Evolutionary conservation across 2,113 vertebrate species (phyloP), one percentile per base, ranked within the genome.

Genomic region (Falcunculus frontatus): DNA sequence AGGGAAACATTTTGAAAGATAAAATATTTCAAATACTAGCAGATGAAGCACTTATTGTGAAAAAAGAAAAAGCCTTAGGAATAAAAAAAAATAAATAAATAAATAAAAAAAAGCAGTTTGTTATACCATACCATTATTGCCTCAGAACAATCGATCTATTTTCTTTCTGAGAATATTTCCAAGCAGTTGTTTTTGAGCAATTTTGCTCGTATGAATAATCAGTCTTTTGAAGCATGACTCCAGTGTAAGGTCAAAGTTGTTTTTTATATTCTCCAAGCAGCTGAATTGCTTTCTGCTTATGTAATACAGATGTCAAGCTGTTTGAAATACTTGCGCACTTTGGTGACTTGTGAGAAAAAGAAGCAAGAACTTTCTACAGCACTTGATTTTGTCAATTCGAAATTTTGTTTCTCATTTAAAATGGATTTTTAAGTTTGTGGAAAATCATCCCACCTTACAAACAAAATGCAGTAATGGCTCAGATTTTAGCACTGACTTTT

Each of bases 221-320:
- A 65, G 69, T 35, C 93, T 95, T 95, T 96, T 95, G 89, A 96
- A 94, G 87, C 93, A 91, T 88, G 94, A 95, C 93, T 97, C 86
- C 86, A 97, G 26, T 89, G 92, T 96, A 90, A 97, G 96, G 96
- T 97, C 97, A 97, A 90, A 95, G 94, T 96, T 97, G 95, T 96
- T 97, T 97, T 96, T 96, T 96, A 77, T 96, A 33, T 92, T 95
- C 96, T 94, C 67, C 72, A 94, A 95, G 95, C 94, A 96, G 92
- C 72, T 96, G 96, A 95, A 97, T 96, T 96, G 69, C 94, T 96
- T 67, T 94, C 84, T 95, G 93, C 92, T 97, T 97, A 97, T 97
- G 97, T 96, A 96, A 97, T 96, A 96, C 92, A 97, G 92, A 97
- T 97, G 96, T 97, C 95, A 95, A 93, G 87, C 93, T 94, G 93